A percentile compares a stretch with the other conserved stretches of the same genome.
These are phyloP conservation scores for Erethizon dorsatum DNA, from an alignment of 2,797 vertebrate species.

Conservation along the genomic window DNA sequence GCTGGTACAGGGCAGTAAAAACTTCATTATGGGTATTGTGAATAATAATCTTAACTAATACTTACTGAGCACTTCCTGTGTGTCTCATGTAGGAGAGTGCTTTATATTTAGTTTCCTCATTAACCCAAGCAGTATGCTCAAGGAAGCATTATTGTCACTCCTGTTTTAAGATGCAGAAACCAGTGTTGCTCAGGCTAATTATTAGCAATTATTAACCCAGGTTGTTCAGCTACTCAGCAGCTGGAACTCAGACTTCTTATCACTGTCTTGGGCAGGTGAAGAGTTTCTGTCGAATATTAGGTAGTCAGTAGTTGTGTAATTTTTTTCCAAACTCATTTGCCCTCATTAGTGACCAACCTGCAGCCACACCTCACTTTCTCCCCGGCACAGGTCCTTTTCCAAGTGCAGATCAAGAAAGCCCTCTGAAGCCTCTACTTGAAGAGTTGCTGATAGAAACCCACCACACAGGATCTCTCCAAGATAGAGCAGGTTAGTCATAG, in stretches of 20 bases:
- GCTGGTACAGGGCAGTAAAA: not conserved
- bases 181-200: not conserved
- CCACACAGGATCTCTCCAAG: not conserved
- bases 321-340: not conserved
- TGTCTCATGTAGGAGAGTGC: not conserved
- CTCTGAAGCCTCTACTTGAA: not conserved
- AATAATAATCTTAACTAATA: not conserved
- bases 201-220: not conserved
- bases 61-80: not conserved
- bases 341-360: slow-evolving; percentile 2
- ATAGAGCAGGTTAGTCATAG: not conserved
- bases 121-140: not conserved
- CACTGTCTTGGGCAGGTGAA: not conserved
- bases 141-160: not conserved
- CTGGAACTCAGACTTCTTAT: not conserved
- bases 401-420: not conserved
- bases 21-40: not conserved
- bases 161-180: not conserved
- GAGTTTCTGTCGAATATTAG: not conserved
- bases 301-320: not conserved
- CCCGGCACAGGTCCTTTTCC: not conserved
- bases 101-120: slow-evolving; percentile 8
- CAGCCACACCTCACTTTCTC: not conserved
- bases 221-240: not conserved
- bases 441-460: not conserved